Evolutionary conservation across 2,888 invertebrate species (phyloP), one percentile per base, ranked within the genome.

Genomic region (Plagodis dolabraria): DNA sequence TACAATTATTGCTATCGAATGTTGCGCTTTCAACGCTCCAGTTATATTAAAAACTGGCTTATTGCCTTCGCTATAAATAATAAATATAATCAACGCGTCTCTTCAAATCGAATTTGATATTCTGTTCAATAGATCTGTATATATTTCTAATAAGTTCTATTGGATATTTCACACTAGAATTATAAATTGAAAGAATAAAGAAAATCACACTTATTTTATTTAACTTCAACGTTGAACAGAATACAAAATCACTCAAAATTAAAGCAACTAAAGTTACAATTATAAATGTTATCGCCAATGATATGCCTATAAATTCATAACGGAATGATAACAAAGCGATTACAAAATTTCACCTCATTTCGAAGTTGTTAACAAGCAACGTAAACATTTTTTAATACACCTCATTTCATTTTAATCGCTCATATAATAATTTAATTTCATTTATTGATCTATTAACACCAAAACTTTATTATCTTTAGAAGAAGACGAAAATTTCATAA

Each of bases 1-100:
- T 91, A 92, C 92, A 92, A 78, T 89, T 92, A 92, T 92, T 92
- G 91, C 92, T 92, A 92, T 91, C 79, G 79, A 88, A 84, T 85
- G 72, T 83, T 82, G 92, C 92, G 92, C 89, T 92, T 87, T 82
- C 60, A 90, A 91, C 92, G 91, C 91, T 71, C 82, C 78, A 84
- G 79, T 85, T 79, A 74, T 72, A 69, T 65, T 74, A 49, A 50
- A 56, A 83, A 85, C 79, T 80, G 85, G 83, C 83, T 87, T 87
- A 88, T 86, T 89, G 89, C 88, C 85, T 79, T 73, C 73, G 77
- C 80, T 86, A 83, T 74, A 79, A 83, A 79, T 77, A 77, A 77
- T 80, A 82, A 83, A 82, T 82, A 51, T 51, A 52, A 70, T 67
- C 74, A 77, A 74, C 69, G 69, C 68, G 72, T 72, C 60, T 69